Evolutionary conservation across 2,888 invertebrate genomes (phyloP).

Genomic region (Saturnia japonica): DNA sequence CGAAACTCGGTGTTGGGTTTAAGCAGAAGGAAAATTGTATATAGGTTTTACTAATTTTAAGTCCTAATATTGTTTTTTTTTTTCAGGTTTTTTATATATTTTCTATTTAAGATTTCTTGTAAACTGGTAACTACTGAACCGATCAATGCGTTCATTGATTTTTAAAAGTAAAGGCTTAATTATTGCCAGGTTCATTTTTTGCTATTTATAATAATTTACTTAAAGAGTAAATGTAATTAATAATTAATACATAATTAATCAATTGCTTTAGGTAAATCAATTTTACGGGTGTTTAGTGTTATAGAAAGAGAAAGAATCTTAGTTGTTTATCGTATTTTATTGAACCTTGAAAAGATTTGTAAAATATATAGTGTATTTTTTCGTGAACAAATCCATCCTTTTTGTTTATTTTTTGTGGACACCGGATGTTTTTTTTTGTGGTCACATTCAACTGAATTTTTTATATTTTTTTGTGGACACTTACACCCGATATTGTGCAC

Average conservation of each 20-base stretch:
- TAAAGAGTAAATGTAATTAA: neutral
- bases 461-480: too few relatives aligned
- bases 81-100: constrained; percentile 30
- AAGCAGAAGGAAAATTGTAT: constrained; percentile 9
- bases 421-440: too few relatives aligned
- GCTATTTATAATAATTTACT: neutral
- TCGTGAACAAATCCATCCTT: neutral
- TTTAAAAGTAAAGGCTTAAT: neutral
- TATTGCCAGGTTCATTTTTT: neutral
- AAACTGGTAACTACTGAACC: constrained; percentile 4
- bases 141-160: neutral
- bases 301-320: too few relatives aligned
- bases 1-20: constrained; percentile 19
- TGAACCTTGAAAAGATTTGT: too few relatives aligned
- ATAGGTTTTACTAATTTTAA: neutral
- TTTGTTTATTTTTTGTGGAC: too few relatives aligned
- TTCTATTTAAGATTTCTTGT: neutral
- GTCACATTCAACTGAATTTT: too few relatives aligned
- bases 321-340: too few relatives aligned
- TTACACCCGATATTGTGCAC: neutral
- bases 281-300: constrained; percentile 17
- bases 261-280: neutral
- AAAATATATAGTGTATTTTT: neutral
- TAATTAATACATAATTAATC: neutral
- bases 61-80: constrained; percentile 17